Conservation (phyloP, 2,113 vertebrate species). For the Nycticryphes semicollaris region DNA sequence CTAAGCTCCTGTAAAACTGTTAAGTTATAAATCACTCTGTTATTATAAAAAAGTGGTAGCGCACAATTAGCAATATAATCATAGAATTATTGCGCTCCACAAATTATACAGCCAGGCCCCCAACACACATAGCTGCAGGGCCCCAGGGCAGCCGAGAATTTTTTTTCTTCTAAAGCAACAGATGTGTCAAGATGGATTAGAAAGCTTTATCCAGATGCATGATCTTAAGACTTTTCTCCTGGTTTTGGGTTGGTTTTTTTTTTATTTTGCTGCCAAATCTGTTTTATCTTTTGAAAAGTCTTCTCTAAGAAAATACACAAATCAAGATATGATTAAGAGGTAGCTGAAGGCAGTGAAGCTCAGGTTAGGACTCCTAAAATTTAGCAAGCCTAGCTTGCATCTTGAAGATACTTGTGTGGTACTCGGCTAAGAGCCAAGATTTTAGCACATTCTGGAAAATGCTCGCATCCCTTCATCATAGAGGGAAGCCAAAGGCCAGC, state of each 20-base stretch:
- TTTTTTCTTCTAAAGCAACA: slow-evolving; percentile 40
- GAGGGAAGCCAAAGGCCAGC: background rate
- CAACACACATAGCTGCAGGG: slow-evolving; percentile 28
- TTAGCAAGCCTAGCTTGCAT: background rate
- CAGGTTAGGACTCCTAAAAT: background rate
- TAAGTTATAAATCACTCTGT: slow-evolving; percentile 35
- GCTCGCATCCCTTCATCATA: background rate
- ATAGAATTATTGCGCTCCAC: slow-evolving; percentile 1
- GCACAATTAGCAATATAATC: slow-evolving; percentile 59
- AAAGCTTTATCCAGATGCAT: background rate
- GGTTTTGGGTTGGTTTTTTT: no score
- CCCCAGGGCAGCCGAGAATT: background rate
- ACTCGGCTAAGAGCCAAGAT: background rate
- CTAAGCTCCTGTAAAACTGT: slow-evolving; percentile 37
- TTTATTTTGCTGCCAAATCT: background rate
- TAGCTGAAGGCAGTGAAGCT: background rate
- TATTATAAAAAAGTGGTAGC: slow-evolving; percentile 28
- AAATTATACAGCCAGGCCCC: slow-evolving; percentile 19
- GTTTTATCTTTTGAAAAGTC: background rate
- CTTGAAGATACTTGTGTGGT: background rate
- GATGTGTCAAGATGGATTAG: slow-evolving; percentile 6
- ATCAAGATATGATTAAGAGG: background rate
- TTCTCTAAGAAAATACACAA: background rate
- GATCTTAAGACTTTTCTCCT: background rate
- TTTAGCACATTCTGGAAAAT: background rate